A percentile compares a stretch with the other conserved stretches of the same genome.
These are phyloP conservation scores for Nylanderia fulva DNA, from an alignment of 1,140 invertebrate genomes.

Conservation along the genomic window DNA sequence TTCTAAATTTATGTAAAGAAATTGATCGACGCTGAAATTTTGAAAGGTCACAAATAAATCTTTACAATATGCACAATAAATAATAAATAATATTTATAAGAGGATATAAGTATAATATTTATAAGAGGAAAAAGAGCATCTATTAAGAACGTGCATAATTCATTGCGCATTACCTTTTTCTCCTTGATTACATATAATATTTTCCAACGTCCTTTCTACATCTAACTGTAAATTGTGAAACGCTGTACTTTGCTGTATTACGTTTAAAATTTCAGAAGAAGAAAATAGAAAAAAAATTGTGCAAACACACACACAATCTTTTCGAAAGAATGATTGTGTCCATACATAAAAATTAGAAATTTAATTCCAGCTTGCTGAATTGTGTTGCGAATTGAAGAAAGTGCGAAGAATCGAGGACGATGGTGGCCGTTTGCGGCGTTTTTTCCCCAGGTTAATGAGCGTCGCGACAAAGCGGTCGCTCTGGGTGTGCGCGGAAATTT, in stretches of 20 bases:
- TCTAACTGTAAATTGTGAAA: background rate
- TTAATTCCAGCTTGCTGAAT: too few species aligned
- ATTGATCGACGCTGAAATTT: background rate
- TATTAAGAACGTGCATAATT: background rate
- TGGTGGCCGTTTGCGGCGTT: background rate
- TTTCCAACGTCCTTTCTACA: too few species aligned
- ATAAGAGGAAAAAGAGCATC: background rate
- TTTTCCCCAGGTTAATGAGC: constrained; percentile 26
- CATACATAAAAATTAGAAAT: background rate
- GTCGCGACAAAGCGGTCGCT: constrained; percentile 22
- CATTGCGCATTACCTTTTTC: background rate
- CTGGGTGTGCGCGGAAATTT: background rate
- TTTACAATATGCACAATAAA: background rate
- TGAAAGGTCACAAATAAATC: background rate
- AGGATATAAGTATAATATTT: background rate
- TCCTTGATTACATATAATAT: background rate
- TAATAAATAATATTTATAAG: background rate
- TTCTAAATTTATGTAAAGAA: background rate
- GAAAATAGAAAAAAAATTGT: background rate
- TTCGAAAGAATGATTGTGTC: background rate
- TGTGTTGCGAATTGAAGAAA: background rate
- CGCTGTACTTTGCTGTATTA: background rate
- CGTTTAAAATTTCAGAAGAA: background rate
- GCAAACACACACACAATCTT: too few species aligned
- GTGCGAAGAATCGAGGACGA: background rate